phyloP scores from a whole-genome alignment of 2,113 vertebrate genomes.

The Myanophis thanlyinensis region DNA sequence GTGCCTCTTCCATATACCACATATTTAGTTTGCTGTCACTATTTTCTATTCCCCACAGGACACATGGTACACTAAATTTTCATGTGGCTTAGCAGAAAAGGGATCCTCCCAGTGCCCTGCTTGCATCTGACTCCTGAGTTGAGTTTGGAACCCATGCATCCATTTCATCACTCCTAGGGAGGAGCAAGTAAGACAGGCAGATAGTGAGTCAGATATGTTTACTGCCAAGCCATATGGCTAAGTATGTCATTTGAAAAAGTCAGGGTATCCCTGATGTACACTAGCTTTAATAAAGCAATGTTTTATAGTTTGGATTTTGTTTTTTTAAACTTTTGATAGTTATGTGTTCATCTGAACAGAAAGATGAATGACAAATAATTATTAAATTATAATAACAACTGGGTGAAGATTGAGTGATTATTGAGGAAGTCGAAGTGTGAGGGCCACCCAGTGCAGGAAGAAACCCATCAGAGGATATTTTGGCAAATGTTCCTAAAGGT shows the following conservation, averaged over 20 bases:
- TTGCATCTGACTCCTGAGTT: neutral
- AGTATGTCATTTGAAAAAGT: neutral
- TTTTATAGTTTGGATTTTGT: neutral
- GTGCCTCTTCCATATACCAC: neutral
- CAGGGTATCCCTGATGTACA: neutral
- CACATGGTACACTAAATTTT: neutral
- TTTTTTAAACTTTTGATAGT: neutral
- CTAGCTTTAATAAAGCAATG: neutral
- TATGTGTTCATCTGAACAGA: neutral
- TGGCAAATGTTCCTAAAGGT: neutral
- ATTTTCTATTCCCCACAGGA: neutral
- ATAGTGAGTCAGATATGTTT: neutral
- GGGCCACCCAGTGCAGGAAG: neutral
- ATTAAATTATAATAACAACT: neutral
- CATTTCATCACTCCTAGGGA: neutral
- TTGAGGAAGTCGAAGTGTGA: neutral
- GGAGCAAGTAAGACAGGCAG: neutral
- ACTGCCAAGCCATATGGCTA: neutral
- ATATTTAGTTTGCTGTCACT: neutral
- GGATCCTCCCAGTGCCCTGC: neutral
- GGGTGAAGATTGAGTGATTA: neutral
- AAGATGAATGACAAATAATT: neutral
- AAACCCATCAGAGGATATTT: neutral
- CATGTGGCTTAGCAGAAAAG: neutral
- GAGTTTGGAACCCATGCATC: neutral